Base-by-base conservation (phyloP, 2,113 vertebrate species). In the Ceuthmochares aereus region DNA sequence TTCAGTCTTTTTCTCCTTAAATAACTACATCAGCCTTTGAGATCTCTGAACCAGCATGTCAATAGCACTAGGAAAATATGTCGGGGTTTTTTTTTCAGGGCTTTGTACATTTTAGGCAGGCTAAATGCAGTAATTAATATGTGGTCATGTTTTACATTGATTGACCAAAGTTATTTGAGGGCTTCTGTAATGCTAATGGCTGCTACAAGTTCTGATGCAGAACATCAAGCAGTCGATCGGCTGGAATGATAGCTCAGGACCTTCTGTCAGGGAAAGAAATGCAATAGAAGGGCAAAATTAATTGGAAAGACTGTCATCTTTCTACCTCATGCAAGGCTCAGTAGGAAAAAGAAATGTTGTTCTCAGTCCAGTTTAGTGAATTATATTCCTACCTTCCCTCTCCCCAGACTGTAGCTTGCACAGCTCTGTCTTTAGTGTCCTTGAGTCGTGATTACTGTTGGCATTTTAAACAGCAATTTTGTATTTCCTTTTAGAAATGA, bases 111-210 rank as follows among this genome's bases (percentile, higher is more conserved):
- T 87, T 90, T 75, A 87, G 32, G 55, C 59, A 78, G 64, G 42
- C 36, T 78, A 85, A 88, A 49, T 63, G 74, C 47, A 89, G 55
- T 87, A 96, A 90, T 92, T 94, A 95, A 90, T 88, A 93, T 58
- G 62, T 94, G 72, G 32, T 74, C 55, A 13, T 90, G 45, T 94
- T 96, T 90, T 89, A 55, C 84, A 77, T 63, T 70, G 77, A 83
- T 82, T 79, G 66, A 79, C 45, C 70, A 69, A 70, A 69, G 58
- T 73, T 79, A 10, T 85, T 80, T 47, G 87, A 79, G 81, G 58
- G 49, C 10, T 36, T 91, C 12, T 0, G 0, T 68, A 74, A 20
- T 29, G 43, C 81, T 95, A 69, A 64, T 72, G 69, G 45, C 72
- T 91, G 45, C 90, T 85, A 20, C 58, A 30, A 58, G 87, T 91